These are phyloP conservation scores for Agonopterix subpropinquella DNA, from an alignment of 2,888 invertebrate species.

Conservation along the genomic window DNA sequence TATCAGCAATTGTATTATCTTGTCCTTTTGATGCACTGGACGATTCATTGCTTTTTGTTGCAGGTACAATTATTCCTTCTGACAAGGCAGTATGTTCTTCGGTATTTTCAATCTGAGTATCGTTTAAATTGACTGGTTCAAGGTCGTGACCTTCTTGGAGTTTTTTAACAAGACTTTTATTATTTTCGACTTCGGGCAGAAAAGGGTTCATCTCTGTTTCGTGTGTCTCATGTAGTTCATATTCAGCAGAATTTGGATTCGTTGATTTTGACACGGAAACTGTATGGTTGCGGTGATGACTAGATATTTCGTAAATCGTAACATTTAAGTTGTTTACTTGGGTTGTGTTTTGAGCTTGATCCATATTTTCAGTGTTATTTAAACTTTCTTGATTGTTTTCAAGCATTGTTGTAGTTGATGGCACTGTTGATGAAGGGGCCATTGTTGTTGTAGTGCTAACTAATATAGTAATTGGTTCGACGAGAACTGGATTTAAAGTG, in stretches of 20 bases:
- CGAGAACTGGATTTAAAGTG: not conserved
- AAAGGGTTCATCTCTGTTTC: conserved; percentile 80
- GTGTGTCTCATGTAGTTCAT: conserved; percentile 64
- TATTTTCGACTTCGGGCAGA: conserved; percentile 78
- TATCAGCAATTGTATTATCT: conserved; percentile 11
- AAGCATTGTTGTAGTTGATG: not conserved
- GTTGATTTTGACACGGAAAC: conserved; percentile 29
- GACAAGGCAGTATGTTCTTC: conserved; percentile 40
- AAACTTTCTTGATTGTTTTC: conserved; percentile 9
- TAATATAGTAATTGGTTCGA: conserved; percentile 9
- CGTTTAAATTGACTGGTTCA: conserved; percentile 54
- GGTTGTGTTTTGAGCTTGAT: conserved; percentile 29
- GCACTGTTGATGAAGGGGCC: conserved; percentile 7
- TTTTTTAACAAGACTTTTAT: conserved; percentile 75
- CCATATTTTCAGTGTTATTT: conserved; percentile 2
- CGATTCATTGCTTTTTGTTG: conserved; percentile 10
- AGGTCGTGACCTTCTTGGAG: conserved; percentile 74
- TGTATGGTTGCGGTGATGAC: conserved; percentile 38
- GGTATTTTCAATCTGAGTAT: conserved; percentile 58
- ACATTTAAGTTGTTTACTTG: conserved; percentile 54
- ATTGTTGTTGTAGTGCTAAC: conserved; percentile 13
- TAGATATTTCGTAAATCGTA: conserved; percentile 63
- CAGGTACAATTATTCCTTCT: conserved; percentile 14
- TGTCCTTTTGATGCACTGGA: conserved; percentile 8
- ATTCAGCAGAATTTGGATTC: conserved; percentile 43